Base-by-base conservation (phyloP, 53 echinoderm and acorn worm genomes). In the Echinarachnius parma region DNA sequence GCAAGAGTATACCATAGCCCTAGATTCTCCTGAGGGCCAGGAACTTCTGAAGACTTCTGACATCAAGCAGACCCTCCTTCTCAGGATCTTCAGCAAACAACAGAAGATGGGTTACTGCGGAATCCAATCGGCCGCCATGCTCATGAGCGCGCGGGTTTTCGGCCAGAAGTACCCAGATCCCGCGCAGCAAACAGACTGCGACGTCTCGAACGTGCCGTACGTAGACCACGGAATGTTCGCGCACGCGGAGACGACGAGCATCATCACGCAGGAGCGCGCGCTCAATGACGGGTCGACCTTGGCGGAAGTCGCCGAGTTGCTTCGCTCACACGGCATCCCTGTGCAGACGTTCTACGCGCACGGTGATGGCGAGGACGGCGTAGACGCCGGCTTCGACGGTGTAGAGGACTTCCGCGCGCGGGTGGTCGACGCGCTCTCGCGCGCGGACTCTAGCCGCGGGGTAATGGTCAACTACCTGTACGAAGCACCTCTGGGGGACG, bases 141-240 rank as follows among this genome's bases (percentile, higher is more conserved):
- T 78, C 27, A 69, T 84, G 70, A 84, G 78, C 61, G 84, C 84
- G n/a, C 33, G 33, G 13, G n/a, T 45, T 23, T 46, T 76, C 20
- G 82, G 82, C 3, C 36, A 56, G 32, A 39, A 63, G 13, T 35
- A 42, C 25, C 34, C 64, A 3, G 14, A 2, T 20, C 31, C 31
- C n/a, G 48, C n/a, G 4, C 10, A 76, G 27, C 39, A 45, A 10
- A n/a, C 33, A n/a, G 21, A 70, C 14, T 57, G 60, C 52, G 66
- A 44, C 46, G 61, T 50, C 33, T 48, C 4, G 4, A 23, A 78
- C 8, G 44, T 62, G 1, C 62, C 77, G 0, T 84, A 70, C 57
- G 29, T 4, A 2, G 84, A 84, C 18, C 23, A 9, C 18, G 79
- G 60, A 22, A 53, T 84, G 61, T 84, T 84, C 54, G 15, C 62